These are phyloP conservation scores for Sebastes kiyomatsui DNA, from an alignment of 2,797 vertebrate species.

Conservation along the genomic window DNA sequence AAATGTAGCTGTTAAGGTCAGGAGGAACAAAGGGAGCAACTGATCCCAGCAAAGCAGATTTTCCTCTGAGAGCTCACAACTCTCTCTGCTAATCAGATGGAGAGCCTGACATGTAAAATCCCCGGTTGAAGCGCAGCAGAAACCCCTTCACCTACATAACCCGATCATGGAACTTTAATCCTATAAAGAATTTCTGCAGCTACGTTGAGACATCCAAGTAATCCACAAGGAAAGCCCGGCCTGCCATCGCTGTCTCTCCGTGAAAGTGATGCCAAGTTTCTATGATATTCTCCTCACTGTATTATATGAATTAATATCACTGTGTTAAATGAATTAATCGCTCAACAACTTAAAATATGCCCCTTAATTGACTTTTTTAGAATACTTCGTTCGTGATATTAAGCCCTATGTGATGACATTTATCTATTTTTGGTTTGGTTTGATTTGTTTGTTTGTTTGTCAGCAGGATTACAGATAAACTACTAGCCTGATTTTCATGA, in stretches of 20 bases:
- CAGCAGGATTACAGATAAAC: not conserved
- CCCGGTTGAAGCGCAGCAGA: constrained; percentile 46
- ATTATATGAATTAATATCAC: not conserved
- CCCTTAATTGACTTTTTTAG: not conserved
- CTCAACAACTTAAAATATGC: not conserved
- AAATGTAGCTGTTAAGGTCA: constrained; percentile 6
- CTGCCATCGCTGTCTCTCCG: not conserved
- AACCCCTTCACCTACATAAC: constrained; percentile 64
- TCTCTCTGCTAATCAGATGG: constrained; percentile 51
- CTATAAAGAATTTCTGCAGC: constrained; percentile 63
- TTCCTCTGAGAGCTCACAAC: constrained; percentile 38
- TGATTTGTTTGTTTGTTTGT: not conserved
- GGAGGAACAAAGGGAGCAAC: constrained; percentile 15
- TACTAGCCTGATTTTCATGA: rapidly evolving
- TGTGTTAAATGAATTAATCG: constrained; percentile 17
- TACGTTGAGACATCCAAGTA: constrained; percentile 29
- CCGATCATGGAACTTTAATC: constrained; percentile 69
- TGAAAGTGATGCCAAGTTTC: constrained; percentile 17
- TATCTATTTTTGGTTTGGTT: not conserved
- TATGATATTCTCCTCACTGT: not conserved
- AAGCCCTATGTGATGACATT: not conserved
- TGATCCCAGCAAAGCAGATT: constrained; percentile 48
- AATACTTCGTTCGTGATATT: not conserved
- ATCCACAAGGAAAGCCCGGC: constrained; percentile 22
- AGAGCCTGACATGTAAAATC: constrained; percentile 59